These are phyloP conservation scores for Ctenochaetus hawaiiensis DNA, from an alignment of 2,797 vertebrate genomes.

Conservation along the genomic window DNA sequence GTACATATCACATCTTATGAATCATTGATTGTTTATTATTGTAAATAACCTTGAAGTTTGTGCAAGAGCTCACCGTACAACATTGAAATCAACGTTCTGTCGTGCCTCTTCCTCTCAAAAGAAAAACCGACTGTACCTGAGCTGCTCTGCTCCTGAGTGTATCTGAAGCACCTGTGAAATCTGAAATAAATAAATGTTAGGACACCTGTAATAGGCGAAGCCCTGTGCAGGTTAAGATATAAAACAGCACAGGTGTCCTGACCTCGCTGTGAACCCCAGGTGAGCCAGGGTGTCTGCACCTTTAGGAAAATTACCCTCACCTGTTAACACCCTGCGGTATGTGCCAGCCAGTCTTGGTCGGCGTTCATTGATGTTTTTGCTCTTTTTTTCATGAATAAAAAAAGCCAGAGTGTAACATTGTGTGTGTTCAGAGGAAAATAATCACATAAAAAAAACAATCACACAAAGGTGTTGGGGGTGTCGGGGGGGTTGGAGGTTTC, in stretches of 20 bases:
- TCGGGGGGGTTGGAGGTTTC: slow-evolving; percentile 26
- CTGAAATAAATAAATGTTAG: slow-evolving; percentile 80
- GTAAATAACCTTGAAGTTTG: slow-evolving; percentile 79
- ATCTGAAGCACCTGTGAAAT: slow-evolving; percentile 71
- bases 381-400: slow-evolving; percentile 62
- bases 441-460: slow-evolving; percentile 2
- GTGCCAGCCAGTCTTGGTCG: slow-evolving; percentile 55
- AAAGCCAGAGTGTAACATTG: slow-evolving; percentile 54
- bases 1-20: slow-evolving; percentile 81
- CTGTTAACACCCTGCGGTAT: slow-evolving; percentile 60
- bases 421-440: slow-evolving; percentile 52
- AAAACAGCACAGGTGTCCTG: slow-evolving; percentile 69
- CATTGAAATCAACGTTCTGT: slow-evolving; percentile 54
- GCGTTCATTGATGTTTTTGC: slow-evolving; percentile 56
- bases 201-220: slow-evolving; percentile 69
- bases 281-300: slow-evolving; percentile 65
- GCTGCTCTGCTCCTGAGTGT: slow-evolving; percentile 64
- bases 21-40: slow-evolving; percentile 79
- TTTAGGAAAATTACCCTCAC: slow-evolving; percentile 52
- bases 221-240: slow-evolving; percentile 56
- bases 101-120: slow-evolving; percentile 65
- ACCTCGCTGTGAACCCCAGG: slow-evolving; percentile 69
- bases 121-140: slow-evolving; percentile 58
- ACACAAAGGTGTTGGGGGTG: neutral
- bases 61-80: slow-evolving; percentile 67